Evolutionary conservation across 2,888 invertebrate genomes (phyloP).

Genomic region (Malacosoma neustria): DNA sequence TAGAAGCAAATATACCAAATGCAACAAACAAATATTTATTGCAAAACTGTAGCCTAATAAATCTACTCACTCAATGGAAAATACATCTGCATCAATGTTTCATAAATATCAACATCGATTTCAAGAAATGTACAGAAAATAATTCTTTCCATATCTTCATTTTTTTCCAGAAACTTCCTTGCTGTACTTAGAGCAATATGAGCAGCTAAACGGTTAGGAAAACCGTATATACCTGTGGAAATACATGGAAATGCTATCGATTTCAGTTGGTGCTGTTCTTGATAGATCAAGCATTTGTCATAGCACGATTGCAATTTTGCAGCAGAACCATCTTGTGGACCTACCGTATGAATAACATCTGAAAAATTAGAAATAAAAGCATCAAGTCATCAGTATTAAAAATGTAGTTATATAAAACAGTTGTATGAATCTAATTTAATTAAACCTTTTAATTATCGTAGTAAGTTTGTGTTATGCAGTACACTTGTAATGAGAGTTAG

Average conservation of each 20-base stretch:
- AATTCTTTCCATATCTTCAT: conserved; percentile 77
- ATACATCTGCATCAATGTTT: conserved; percentile 80
- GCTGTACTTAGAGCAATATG: conserved; percentile 81
- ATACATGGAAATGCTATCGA: conserved; percentile 92
- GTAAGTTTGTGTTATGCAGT: no score
- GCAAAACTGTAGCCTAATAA: conserved; percentile 23
- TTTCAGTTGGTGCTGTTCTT: conserved; percentile 69
- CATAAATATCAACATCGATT: conserved; percentile 82
- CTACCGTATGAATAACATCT: conserved; percentile 94
- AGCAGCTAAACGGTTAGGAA: conserved; percentile 86
- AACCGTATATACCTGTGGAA: conserved; percentile 93
- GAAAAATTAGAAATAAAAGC: no score
- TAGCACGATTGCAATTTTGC: conserved; percentile 81
- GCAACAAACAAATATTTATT: conserved; percentile 14
- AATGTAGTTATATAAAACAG: no score
- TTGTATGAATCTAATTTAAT: no score
- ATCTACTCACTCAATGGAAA: conserved; percentile 75
- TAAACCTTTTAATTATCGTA: no score
- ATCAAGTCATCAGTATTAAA: no score
- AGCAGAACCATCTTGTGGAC: conserved; percentile 84
- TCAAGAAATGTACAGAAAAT: conserved; percentile 88
- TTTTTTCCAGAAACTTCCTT: conserved; percentile 76
- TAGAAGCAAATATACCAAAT: no score
- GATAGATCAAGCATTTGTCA: conserved; percentile 76
- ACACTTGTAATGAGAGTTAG: no score